Evolutionary conservation across 2,888 invertebrate genomes (phyloP).

Genomic region (Ophion ventricosus): DNA sequence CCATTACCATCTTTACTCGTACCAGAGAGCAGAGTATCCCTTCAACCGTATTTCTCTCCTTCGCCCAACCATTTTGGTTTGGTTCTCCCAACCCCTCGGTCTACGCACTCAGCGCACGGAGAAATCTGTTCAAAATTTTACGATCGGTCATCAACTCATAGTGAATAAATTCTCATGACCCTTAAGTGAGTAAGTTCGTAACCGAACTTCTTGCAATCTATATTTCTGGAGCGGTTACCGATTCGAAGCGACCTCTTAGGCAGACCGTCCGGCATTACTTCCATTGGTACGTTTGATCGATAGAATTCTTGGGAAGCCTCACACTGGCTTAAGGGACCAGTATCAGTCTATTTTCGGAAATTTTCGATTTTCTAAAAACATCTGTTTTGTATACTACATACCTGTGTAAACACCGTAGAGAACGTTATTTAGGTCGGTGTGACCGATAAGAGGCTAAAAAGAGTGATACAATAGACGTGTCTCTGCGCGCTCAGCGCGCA

Average conservation of each 20-base stretch:
- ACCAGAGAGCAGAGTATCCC: slow-evolving; percentile 28
- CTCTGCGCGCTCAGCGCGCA: too few species aligned
- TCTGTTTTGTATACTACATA: too few species aligned
- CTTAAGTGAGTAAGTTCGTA: background rate
- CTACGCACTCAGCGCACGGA: slow-evolving; percentile 35
- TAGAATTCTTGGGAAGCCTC: too few species aligned
- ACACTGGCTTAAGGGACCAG: too few species aligned
- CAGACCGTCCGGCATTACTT: background rate
- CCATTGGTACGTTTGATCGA: too few species aligned
- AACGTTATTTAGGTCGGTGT: too few species aligned
- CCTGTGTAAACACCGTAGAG: too few species aligned
- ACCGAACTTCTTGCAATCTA: background rate
- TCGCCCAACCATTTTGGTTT: slow-evolving; percentile 67
- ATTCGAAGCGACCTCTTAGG: background rate
- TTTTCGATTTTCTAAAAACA: too few species aligned
- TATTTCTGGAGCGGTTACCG: background rate
- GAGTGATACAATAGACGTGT: too few species aligned
- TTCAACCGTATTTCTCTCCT: slow-evolving; percentile 53
- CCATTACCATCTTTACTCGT: slow-evolving; percentile 63
- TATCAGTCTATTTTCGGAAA: too few species aligned
- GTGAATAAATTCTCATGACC: slow-evolving; percentile 22
- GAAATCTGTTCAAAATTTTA: slow-evolving; percentile 37
- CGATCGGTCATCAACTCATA: slow-evolving; percentile 47
- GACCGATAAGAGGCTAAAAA: too few species aligned
- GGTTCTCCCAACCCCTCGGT: slow-evolving; percentile 56